phyloP scores from a whole-genome alignment of 2,888 invertebrate genomes.

The Marronus borbonicus region DNA sequence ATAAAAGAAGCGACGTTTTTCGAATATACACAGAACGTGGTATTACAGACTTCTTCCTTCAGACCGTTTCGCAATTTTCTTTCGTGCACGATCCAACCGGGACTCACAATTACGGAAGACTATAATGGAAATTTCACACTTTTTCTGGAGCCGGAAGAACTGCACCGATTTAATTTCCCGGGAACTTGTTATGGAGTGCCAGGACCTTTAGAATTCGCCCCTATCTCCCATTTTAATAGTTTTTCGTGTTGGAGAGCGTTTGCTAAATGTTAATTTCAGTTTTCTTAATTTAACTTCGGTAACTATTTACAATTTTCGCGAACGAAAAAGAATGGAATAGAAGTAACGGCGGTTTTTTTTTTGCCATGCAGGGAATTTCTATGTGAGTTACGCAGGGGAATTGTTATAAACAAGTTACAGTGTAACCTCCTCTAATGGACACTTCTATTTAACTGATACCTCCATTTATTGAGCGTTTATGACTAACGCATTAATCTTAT shows the following conservation, averaged over 20 bases:
- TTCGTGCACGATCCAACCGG: slow-evolving; percentile 11
- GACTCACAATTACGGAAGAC: slow-evolving; percentile 24
- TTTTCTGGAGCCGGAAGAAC: not conserved
- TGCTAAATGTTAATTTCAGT: slow-evolving; percentile 39
- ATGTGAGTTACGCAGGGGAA: too few species aligned
- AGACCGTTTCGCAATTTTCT: slow-evolving; percentile 5
- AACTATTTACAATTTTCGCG: slow-evolving; percentile 15
- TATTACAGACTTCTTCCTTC: not conserved
- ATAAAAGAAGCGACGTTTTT: too few species aligned
- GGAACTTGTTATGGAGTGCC: slow-evolving; percentile 4
- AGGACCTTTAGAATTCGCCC: not conserved
- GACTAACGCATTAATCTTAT: too few species aligned
- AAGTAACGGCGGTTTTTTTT: too few species aligned
- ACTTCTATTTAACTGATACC: too few species aligned
- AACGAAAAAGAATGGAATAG: not conserved
- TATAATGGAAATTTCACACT: slow-evolving; percentile 36
- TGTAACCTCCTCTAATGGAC: too few species aligned
- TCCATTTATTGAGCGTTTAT: too few species aligned
- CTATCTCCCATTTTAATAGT: not conserved
- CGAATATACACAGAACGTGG: too few species aligned
- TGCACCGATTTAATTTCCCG: slow-evolving; percentile 23
- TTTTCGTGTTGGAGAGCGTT: not conserved
- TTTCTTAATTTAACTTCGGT: slow-evolving; percentile 27
- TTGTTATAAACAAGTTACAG: too few species aligned
- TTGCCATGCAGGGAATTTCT: too few species aligned